Evolutionary conservation across 2,797 vertebrate genomes (phyloP).

Genomic region (Antennarius maculatus): DNA sequence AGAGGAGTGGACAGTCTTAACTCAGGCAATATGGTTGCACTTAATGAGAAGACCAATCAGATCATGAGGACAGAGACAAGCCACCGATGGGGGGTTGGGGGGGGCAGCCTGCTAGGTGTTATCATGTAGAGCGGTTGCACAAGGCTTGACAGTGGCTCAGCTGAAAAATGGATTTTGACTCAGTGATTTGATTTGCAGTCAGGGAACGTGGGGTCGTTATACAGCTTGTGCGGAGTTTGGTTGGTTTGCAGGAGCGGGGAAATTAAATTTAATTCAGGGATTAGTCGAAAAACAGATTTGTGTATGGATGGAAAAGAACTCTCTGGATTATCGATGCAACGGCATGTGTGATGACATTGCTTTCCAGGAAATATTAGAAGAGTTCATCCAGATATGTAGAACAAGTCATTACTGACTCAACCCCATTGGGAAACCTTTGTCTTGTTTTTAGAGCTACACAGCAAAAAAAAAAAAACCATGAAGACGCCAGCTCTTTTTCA

Average conservation of each 20-base stretch:
- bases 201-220: constrained; percentile 45
- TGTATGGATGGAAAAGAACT: constrained; percentile 8
- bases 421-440: too few species aligned
- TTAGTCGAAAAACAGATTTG: constrained; percentile 12
- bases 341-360: background rate
- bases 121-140: constrained; percentile 41
- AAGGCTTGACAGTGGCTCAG: constrained; percentile 23
- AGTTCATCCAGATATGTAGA: too few species aligned
- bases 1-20: constrained; percentile 56
- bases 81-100: constrained; percentile 38
- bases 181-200: constrained; percentile 42
- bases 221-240: constrained; percentile 9
- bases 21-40: constrained; percentile 59
- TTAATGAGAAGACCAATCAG: constrained; percentile 60
- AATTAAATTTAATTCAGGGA: constrained; percentile 18
- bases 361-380: constrained; percentile 17
- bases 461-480: too few species aligned
- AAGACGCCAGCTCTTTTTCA: too few species aligned
- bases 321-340: background rate
- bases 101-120: constrained; percentile 22
- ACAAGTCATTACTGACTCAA: too few species aligned
- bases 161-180: constrained; percentile 50
- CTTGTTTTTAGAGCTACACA: too few species aligned
- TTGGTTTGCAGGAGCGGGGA: constrained; percentile 22
- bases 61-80: constrained; percentile 18